Base-by-base conservation (phyloP, 2,113 vertebrate genomes). In the Protomyctophum bolini region DNA sequence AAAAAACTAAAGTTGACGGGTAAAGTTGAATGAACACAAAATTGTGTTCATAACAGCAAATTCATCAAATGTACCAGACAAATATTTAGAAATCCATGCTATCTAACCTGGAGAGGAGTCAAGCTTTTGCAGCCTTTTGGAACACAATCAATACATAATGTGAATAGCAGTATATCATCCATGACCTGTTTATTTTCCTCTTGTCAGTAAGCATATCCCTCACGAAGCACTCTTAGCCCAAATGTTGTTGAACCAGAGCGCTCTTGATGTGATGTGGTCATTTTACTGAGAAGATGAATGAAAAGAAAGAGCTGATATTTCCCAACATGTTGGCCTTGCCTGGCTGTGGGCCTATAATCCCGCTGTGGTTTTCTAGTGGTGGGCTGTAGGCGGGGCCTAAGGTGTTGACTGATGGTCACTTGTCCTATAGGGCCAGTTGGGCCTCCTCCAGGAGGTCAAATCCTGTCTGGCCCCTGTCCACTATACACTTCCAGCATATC, bases 391-490 rank as follows among this genome's bases (percentile, higher is more conserved):
- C 69, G 83, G 85, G 84, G 83, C 55, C 83, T 66, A 65, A 72
- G 61, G 60, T 69, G 51, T 79, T 93, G 92, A 93, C 89, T 82
- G 88, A 94, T 92, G 76, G 79, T 70, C 75, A 83, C 58, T 90
- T 69, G 81, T 87, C 89, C 87, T 83, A 91, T 91, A 72, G 78
- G 83, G 83, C 82, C 28, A 21, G 58, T 67, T 21, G 55, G 77
- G 87, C 83, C 91, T 92, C 91, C 91, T 92, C 84, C 80, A 70
- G 63, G 74, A 73, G 93, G 92, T 94, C 91, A 92, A 76, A 77
- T 93, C 89, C 88, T 90, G 91, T 93, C 90, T 93, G 92, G 83
- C 90, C 91, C 79, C 83, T 92, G 89, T 91, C 91, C 91, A 91
- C 90, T 84, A 68, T 89, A 93, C 93, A 91, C 91, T 91, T 92